phyloP scores from a whole-genome alignment of 2,888 invertebrate genomes.

The Amphipyra tragopoginis region DNA sequence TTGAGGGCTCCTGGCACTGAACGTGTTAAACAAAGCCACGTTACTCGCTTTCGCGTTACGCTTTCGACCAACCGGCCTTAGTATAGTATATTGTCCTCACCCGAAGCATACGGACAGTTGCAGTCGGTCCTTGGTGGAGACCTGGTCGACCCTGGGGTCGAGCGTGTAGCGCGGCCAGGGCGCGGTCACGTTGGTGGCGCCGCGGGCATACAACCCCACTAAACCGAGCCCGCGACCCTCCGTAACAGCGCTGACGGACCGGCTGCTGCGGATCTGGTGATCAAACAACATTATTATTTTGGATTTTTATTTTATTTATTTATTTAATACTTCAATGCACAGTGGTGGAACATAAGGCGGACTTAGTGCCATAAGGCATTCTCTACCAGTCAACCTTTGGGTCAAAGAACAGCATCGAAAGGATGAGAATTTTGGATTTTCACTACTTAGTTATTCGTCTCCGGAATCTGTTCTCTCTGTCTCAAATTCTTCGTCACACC shows the following conservation, averaged over 20 bases:
- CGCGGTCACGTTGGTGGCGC: slow-evolving; percentile 96
- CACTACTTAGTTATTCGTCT: background rate
- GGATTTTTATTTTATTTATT: too few species aligned
- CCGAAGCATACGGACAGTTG: slow-evolving; percentile 95
- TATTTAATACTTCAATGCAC: too few species aligned
- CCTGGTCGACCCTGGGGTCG: slow-evolving; percentile 95
- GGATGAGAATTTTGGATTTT: background rate
- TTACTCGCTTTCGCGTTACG: too few species aligned
- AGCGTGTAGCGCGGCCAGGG: slow-evolving; percentile 96
- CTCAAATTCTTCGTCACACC: too few species aligned
- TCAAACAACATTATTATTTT: background rate
- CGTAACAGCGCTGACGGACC: slow-evolving; percentile 93
- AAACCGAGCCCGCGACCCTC: slow-evolving; percentile 95
- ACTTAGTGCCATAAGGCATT: too few species aligned
- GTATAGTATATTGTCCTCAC: slow-evolving; percentile 70
- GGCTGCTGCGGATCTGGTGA: slow-evolving; percentile 81
- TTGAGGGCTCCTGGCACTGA: too few species aligned
- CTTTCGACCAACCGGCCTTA: too few species aligned
- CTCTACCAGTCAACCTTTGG: too few species aligned
- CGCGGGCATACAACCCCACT: slow-evolving; percentile 94
- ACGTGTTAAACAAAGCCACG: too few species aligned
- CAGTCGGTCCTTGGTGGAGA: slow-evolving; percentile 93
- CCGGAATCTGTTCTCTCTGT: background rate
- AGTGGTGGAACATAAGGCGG: too few species aligned
- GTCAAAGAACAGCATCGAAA: too few species aligned